Conservation (phyloP, 2,113 vertebrate genomes). For the Fulmarus glacialis region DNA sequence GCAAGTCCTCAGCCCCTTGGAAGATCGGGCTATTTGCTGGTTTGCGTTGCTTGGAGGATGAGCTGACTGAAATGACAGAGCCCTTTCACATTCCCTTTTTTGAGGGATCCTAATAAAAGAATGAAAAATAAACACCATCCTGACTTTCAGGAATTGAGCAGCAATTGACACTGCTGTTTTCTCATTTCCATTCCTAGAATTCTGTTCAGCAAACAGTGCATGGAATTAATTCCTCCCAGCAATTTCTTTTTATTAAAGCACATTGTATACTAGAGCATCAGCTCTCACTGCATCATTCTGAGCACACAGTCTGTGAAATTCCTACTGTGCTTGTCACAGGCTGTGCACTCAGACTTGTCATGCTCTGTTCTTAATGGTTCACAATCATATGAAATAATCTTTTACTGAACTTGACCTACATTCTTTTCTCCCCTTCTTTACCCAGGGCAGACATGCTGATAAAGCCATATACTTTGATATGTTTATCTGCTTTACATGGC, state of each 20-base stretch:
- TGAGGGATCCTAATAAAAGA: background rate
- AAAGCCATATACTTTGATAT: background rate
- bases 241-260: conserved; percentile 24
- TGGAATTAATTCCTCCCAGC: conserved; percentile 24
- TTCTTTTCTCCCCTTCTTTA: background rate
- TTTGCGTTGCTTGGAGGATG: background rate
- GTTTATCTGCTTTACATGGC: background rate
- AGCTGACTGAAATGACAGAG: background rate
- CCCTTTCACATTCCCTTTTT: background rate
- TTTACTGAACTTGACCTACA: background rate
- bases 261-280: background rate
- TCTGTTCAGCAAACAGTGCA: background rate
- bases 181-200: conserved; percentile 25
- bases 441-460: background rate
- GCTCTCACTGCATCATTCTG: background rate
- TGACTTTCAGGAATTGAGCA: background rate
- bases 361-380: background rate
- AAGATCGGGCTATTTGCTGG: background rate
- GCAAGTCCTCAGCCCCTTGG: background rate
- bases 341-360: background rate
- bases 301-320: background rate
- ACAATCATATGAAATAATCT: background rate
- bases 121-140: background rate
- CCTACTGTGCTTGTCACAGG: background rate
- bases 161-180: background rate